phyloP scores from a whole-genome alignment of 1,140 invertebrate genomes.

The Sycobia sp. region DNA sequence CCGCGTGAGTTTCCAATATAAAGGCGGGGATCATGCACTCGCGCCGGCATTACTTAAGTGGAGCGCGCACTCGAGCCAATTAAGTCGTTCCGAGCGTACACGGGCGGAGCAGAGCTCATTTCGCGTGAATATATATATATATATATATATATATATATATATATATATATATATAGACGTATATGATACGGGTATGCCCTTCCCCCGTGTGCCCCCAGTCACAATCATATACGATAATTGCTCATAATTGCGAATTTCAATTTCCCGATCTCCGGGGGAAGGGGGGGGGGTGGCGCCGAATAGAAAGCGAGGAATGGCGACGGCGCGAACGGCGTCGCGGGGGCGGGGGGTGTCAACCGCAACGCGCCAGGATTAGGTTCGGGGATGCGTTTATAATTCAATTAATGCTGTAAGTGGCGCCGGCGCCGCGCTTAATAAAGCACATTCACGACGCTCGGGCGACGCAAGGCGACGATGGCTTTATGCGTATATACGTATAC shows the following conservation, averaged over 20 bases:
- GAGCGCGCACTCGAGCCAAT: too few relatives aligned
- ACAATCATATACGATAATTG: constrained; percentile 12
- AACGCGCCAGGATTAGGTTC: constrained; percentile 48
- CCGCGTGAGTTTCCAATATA: too few relatives aligned
- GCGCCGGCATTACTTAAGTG: too few relatives aligned
- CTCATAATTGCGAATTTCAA: constrained; percentile 31
- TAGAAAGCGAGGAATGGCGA: constrained; percentile 11
- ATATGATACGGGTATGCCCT: too few relatives aligned
- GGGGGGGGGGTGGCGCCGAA: background rate
- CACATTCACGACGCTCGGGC: constrained; percentile 37
- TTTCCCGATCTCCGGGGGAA: constrained; percentile 28
- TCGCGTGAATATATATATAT: too few relatives aligned
- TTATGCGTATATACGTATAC: background rate
- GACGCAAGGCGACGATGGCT: background rate
- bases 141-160: too few relatives aligned
- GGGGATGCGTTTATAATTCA: constrained; percentile 55
- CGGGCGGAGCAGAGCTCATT: too few relatives aligned
- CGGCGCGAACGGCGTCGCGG: constrained; percentile 33
- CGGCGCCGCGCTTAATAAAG: constrained; percentile 47
- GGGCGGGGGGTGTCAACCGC: constrained; percentile 48
- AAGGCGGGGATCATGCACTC: too few relatives aligned
- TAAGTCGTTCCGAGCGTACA: too few relatives aligned
- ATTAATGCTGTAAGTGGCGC: constrained; percentile 52
- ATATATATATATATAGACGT: too few relatives aligned
- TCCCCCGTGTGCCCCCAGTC: background rate